Conservation (phyloP, 2,113 vertebrate genomes). For the Catharus minimus region DNA sequence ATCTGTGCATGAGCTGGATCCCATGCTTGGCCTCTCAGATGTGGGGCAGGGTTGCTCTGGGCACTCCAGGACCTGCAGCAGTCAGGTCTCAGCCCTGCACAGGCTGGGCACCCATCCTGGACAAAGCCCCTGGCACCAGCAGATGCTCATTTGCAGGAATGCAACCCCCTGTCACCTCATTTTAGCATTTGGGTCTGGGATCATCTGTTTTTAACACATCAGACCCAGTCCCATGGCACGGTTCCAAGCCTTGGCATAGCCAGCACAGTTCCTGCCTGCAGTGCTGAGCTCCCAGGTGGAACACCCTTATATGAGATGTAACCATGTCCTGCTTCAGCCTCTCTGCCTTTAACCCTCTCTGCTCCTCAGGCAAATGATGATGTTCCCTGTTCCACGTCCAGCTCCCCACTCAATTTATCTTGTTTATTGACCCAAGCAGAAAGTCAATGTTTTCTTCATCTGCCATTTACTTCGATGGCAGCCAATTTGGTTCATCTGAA, state of each 20-base stretch:
- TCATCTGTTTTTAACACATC: not conserved
- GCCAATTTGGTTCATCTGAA: conserved; percentile 9
- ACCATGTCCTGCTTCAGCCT: not conserved
- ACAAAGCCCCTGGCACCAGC: not conserved
- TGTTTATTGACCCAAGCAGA: conserved; percentile 72
- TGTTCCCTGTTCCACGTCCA: conserved; percentile 34
- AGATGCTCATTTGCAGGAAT: not conserved
- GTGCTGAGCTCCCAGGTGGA: not conserved
- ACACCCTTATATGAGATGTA: rapidly evolving
- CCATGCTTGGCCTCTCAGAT: not conserved
- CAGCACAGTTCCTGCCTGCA: not conserved
- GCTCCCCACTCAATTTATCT: conserved; percentile 67
- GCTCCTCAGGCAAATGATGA: conserved; percentile 54
- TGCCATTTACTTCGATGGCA: conserved; percentile 59
- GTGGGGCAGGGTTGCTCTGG: not conserved
- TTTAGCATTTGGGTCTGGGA: not conserved
- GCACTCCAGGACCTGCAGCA: not conserved
- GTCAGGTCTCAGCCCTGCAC: not conserved
- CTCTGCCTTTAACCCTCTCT: conserved; percentile 42
- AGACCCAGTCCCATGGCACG: not conserved
- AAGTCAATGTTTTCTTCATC: conserved; percentile 75
- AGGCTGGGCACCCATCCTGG: rapidly evolving
- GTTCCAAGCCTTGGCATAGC: not conserved
- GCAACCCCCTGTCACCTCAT: rapidly evolving
- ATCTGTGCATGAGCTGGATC: not conserved